Evolutionary conservation across 64 coral and sea anemone species (phyloP).

Genomic region (Catalaphyllia jardinei): DNA sequence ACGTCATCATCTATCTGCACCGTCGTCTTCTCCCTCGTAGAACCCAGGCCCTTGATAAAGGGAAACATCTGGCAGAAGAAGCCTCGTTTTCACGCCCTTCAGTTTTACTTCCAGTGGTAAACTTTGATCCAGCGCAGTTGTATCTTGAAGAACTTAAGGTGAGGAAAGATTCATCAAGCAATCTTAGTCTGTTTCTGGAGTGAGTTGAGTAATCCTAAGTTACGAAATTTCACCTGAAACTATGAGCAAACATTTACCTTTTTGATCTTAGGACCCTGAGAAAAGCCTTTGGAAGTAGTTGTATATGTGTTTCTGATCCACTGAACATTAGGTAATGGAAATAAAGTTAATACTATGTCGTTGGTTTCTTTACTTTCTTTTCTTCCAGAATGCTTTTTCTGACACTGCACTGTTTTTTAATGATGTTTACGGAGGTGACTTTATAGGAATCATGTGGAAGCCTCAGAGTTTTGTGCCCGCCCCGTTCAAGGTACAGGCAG

Average conservation of each 20-base stretch:
- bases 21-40: slow-evolving; percentile 48
- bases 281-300: too few species aligned
- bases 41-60: slow-evolving; percentile 60
- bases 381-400: slow-evolving; percentile 79
- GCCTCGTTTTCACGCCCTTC: slow-evolving; percentile 1
- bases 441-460: slow-evolving; percentile 88
- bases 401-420: slow-evolving; percentile 86
- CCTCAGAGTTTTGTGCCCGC: slow-evolving; percentile 62
- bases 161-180: neutral
- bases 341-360: neutral
- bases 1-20: slow-evolving; percentile 85
- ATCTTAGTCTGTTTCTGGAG: neutral
- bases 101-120: slow-evolving; percentile 67
- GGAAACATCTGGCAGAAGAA: neutral
- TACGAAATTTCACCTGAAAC: too few species aligned
- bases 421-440: slow-evolving; percentile 75
- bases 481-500: slow-evolving; percentile 69
- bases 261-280: too few species aligned
- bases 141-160: slow-evolving; percentile 86
- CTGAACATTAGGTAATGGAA: neutral
- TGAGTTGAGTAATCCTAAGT: too few species aligned
- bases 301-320: too few species aligned
- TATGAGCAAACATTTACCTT: too few species aligned
- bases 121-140: slow-evolving; percentile 82
- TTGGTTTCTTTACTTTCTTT: neutral